Base-by-base conservation (phyloP, 2,797 vertebrate genomes). In the Sebastes minor region DNA sequence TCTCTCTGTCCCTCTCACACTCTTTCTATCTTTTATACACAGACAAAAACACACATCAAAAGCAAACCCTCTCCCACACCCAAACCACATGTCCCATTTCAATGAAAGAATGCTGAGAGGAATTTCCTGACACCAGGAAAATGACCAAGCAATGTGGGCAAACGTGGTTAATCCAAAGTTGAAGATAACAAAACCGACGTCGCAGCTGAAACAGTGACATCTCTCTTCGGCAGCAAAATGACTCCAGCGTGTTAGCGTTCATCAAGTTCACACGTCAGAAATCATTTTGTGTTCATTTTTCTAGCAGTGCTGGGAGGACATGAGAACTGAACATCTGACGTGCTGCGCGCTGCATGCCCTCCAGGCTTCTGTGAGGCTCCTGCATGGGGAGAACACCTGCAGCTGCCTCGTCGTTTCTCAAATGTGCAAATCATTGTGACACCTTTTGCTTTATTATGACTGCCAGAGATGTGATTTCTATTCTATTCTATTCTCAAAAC, bases 61-160 rank as follows among this genome's bases (percentile, higher is more conserved):
- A 76, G 72, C 85, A 88, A 76, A 83, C 75, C 53, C 80, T 84
- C 71, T 78, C 72, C 76, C 68, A 3, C 77, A 70, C 65, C 82
- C 86, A 87, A 87, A 85, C 82, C 53, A 8, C 84, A 80, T 71
- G 77, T 90, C 74, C 83, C 71, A 80, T 90, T 91, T 91, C 88
- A 93, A 80, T 72, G 80, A 88, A 90, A 90, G 85, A 92, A 93
- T 90, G 86, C 78, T 4, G 57, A 90, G 30, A 92, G 87, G 90
- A 92, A 94, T 93, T 91, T 91, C 89, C 89, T 92, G 92, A 92
- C 92, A 86, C 70, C 90, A 81, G 88, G 74, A 89, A 89, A 89
- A 90, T 78, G 81, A 82, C 83, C 85, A 82, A 89, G 84, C 86
- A 89, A 78, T 77, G 85, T 81, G 79, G 76, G 76, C 73, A 85